Percentiles rank a stretch among this genome's conserved stretches.
Evolutionary conservation across 2,797 vertebrate species (phyloP).

Genomic region (Cyclopterus lumpus): DNA sequence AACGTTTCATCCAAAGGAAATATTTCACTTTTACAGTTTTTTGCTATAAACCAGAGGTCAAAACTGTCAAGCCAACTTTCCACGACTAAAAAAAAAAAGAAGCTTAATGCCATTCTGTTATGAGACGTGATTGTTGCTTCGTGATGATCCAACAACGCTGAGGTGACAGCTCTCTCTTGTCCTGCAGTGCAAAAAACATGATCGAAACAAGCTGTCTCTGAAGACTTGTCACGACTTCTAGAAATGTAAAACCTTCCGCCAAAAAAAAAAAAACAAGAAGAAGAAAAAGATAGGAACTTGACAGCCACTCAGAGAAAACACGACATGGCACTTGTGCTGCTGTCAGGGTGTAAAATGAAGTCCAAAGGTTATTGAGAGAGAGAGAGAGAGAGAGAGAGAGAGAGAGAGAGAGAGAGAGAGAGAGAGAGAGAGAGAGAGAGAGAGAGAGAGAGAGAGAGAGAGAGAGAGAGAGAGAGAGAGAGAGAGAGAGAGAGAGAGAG

Average conservation of each 20-base stretch:
- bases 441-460: constrained; percentile 35
- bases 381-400: constrained; percentile 34
- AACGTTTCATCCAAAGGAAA: constrained; percentile 11
- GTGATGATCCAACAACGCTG: constrained; percentile 43
- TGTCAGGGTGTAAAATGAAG: constrained; percentile 56
- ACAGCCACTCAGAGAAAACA: constrained; percentile 20
- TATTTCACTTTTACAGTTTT: not conserved
- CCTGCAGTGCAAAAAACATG: constrained; percentile 19
- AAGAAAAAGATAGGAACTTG: not conserved
- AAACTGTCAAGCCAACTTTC: not conserved
- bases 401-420: constrained; percentile 35
- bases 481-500: constrained; percentile 30
- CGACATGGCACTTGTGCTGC: constrained; percentile 22
- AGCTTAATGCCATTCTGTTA: not conserved
- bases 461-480: constrained; percentile 34
- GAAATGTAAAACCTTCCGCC: constrained; percentile 30
- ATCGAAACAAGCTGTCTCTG: constrained; percentile 30
- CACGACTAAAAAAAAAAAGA: not conserved
- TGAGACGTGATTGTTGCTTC: constrained; percentile 3
- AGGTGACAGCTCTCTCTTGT: constrained; percentile 44
- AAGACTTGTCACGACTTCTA: constrained; percentile 39
- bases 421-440: constrained; percentile 38
- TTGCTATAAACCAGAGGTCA: not conserved
- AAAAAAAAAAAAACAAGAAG: constrained; percentile 8
- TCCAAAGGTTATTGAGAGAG: constrained; percentile 72